Base-by-base conservation (phyloP, 1,140 invertebrate genomes). In the Goniozus legneri region DNA sequence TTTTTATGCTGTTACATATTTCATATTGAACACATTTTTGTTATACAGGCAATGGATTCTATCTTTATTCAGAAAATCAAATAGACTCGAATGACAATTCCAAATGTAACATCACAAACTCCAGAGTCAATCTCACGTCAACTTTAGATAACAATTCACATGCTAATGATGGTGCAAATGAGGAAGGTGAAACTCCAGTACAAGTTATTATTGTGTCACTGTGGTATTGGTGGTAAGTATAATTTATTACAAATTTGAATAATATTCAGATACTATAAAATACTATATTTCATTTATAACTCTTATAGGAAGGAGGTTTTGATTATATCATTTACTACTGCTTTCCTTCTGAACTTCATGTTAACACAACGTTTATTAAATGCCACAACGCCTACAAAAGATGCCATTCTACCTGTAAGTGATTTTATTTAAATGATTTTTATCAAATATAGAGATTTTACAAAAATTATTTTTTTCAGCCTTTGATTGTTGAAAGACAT, bases 201-300 rank as follows among this genome's bases (percentile, higher is more conserved):
- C 77, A 81, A 71, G 72, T 82, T 16, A 80, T 85, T 14, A 79
- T 82, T 31, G 80, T 83, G 21, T 88, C 87, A 0, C 62, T 93
- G 0, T 90, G 86, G 86, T 85, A 83, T 67, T 91, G 86, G 83
- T 92, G 89, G 82, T 84, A 72, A 63, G 77, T 74, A 39, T 10
- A 30, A 30, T 34, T 49, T 35, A 49, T 52, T 3, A 16, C n/a
- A n/a, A n/a, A n/a, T n/a, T n/a, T n/a, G n/a, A n/a, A 18, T 20
- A 27, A 42, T 42, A 38, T 18, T n/a, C n/a, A 21, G 14, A 44
- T 16, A 20, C 32, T 33, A 49, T 31, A 19, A 2, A 24, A 45
- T n/a, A 31, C 18, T 30, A 24, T 20, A 32, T 15, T n/a, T 32
- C 31, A 47, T 48, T 41, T 32, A 43, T 4, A 10, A 21, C 35